Conservation (phyloP, 2,113 vertebrate species). For the Heliornis fulica region DNA sequence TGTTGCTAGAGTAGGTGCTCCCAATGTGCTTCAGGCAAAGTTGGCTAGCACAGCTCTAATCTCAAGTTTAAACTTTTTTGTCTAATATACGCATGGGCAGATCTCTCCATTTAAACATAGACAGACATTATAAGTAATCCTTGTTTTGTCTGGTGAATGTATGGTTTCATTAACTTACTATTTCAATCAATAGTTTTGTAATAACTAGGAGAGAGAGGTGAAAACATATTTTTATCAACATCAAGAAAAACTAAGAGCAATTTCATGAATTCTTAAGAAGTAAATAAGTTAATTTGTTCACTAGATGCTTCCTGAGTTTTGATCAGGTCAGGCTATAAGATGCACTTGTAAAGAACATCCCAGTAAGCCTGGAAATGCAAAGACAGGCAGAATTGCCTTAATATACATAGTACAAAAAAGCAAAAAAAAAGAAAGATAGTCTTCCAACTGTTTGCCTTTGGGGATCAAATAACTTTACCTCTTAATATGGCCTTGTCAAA, state of each 20-base stretch:
- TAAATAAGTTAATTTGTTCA: background rate
- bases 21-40: background rate
- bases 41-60: background rate
- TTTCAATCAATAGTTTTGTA: background rate
- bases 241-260: background rate
- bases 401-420: background rate
- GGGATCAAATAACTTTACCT: background rate
- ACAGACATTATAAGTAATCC: background rate
- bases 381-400: background rate
- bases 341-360: background rate
- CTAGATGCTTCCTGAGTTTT: background rate
- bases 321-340: background rate
- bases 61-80: background rate
- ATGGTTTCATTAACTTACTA: background rate
- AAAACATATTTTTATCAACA: background rate
- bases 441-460: background rate
- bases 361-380: background rate
- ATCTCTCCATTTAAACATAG: background rate
- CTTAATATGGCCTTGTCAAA: background rate
- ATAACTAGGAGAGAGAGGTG: background rate
- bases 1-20: background rate
- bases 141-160: background rate
- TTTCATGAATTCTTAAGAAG: background rate
- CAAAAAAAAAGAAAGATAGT: rapidly evolving
- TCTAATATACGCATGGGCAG: background rate